These are phyloP conservation scores for Macaria liturata DNA, from an alignment of 2,888 invertebrate species.

Conservation along the genomic window DNA sequence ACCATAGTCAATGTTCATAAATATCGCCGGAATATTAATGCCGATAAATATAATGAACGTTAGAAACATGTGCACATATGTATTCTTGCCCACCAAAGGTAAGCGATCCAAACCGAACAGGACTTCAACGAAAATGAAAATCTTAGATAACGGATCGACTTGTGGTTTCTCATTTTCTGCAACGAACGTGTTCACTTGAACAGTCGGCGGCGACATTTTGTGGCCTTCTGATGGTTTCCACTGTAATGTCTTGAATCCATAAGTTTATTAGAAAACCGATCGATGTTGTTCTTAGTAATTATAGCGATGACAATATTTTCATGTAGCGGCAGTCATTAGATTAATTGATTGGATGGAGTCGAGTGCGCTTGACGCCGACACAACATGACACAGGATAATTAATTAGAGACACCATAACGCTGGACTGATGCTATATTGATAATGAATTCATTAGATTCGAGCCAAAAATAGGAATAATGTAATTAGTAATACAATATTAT, in stretches of 20 bases:
- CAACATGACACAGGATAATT: conserved; percentile 17
- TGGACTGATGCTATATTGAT: not conserved
- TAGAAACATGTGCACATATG: conserved; percentile 32
- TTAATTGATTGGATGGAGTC: conserved; percentile 41
- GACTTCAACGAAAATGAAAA: conserved; percentile 44
- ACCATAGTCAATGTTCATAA: not conserved
- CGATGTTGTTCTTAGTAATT: conserved; percentile 23
- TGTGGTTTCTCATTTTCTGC: conserved; percentile 37
- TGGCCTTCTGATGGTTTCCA: conserved; percentile 7
- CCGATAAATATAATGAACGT: conserved; percentile 36
- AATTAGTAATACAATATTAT: not conserved
- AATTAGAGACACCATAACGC: conserved; percentile 7
- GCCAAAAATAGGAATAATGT: no score
- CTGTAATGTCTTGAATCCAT: conserved; percentile 9
- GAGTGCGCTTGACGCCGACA: conserved; percentile 8
- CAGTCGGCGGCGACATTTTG: conserved; percentile 45
- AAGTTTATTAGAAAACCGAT: conserved; percentile 8
- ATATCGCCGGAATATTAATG: conserved; percentile 12
- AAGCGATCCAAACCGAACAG: conserved; percentile 48
- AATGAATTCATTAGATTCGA: not conserved
- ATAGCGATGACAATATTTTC: conserved; percentile 21
- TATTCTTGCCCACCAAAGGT: conserved; percentile 40
- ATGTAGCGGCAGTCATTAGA: conserved; percentile 34
- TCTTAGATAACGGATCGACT: conserved; percentile 51
- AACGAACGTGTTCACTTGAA: conserved; percentile 54